A percentile compares a stretch with the other conserved stretches of the same genome.
These are phyloP conservation scores for Cheiracanthium punctorium DNA, from an alignment of 2,888 invertebrate species.

Conservation along the genomic window DNA sequence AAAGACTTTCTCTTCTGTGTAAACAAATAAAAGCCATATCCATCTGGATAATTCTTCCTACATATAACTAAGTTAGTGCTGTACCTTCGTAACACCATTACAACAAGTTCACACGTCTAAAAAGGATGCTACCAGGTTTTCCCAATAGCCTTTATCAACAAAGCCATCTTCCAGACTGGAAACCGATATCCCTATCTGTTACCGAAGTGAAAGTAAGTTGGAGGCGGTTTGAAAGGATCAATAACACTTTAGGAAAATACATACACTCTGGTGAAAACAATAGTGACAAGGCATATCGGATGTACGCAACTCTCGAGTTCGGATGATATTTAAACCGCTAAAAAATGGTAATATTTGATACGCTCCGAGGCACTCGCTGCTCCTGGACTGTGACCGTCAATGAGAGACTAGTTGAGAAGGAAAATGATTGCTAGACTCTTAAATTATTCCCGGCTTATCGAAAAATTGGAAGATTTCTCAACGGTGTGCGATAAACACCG, in stretches of 20 bases:
- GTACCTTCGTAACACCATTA: too few relatives aligned
- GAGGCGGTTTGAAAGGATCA: constrained; percentile 11
- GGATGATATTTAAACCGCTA: not conserved
- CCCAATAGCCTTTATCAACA: too few relatives aligned
- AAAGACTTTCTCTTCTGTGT: too few relatives aligned
- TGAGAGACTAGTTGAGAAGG: not conserved
- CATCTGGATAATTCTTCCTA: too few relatives aligned
- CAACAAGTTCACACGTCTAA: too few relatives aligned
- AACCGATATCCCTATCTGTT: not conserved
- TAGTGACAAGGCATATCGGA: constrained; percentile 8
- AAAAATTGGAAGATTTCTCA: not conserved
- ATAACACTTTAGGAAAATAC: not conserved
- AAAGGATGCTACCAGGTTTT: too few relatives aligned
- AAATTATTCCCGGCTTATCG: not conserved
- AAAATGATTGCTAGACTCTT: not conserved
- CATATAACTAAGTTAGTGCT: too few relatives aligned
- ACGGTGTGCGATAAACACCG: not conserved
- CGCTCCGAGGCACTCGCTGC: not conserved
- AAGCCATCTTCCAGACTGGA: too few relatives aligned
- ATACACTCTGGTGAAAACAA: not conserved
- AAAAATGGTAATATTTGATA: not conserved
- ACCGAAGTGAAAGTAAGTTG: not conserved
- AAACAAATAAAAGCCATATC: too few relatives aligned
- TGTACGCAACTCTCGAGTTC: constrained; percentile 1
- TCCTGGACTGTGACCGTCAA: constrained; percentile 8